A percentile compares a stretch with the other conserved stretches of the same genome.
Conservation (phyloP, 1,140 invertebrate species). For the Drosophila mauritiana region DNA sequence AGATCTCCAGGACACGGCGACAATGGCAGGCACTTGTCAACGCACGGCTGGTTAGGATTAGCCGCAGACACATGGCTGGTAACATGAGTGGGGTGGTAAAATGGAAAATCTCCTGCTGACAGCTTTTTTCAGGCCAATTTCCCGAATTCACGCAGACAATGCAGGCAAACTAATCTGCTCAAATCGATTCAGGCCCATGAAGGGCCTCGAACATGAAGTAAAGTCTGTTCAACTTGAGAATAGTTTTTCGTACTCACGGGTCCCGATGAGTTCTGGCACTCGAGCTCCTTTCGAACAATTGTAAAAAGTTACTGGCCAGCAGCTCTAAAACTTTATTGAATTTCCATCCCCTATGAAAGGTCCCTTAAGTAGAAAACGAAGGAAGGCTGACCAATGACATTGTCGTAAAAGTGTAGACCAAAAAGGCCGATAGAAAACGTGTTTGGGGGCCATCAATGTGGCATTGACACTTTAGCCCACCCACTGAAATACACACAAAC, state of each 20-base stretch:
- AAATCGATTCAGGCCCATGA: conserved; percentile 8
- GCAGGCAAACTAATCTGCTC: conserved; percentile 5
- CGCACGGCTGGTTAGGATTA: conserved; percentile 43
- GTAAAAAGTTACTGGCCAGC: conserved; percentile 16
- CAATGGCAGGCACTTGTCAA: conserved; percentile 57
- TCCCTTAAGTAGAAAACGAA: conserved; percentile 3
- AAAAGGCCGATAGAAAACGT: conserved; percentile 2
- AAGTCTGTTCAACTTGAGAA: conserved; percentile 30
- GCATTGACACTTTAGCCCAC: too few species aligned
- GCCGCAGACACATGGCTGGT: conserved; percentile 21
- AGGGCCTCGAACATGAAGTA: background rate
- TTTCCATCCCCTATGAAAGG: conserved; percentile 9
- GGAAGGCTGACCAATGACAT: background rate
- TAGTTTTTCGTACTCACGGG: conserved; percentile 19
- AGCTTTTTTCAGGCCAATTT: conserved; percentile 18
- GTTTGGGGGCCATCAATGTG: conserved; percentile 4
- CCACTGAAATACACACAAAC: background rate
- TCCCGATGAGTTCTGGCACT: conserved; percentile 6
- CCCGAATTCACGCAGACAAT: conserved; percentile 4
- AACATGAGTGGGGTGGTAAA: conserved; percentile 21
- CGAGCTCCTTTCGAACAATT: conserved; percentile 34
- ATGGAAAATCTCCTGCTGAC: background rate
- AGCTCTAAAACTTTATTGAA: conserved; percentile 30
- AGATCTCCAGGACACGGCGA: conserved; percentile 26
- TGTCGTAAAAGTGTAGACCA: background rate